Conservation (phyloP, 2,797 vertebrate genomes). For the Dallia pectoralis region DNA sequence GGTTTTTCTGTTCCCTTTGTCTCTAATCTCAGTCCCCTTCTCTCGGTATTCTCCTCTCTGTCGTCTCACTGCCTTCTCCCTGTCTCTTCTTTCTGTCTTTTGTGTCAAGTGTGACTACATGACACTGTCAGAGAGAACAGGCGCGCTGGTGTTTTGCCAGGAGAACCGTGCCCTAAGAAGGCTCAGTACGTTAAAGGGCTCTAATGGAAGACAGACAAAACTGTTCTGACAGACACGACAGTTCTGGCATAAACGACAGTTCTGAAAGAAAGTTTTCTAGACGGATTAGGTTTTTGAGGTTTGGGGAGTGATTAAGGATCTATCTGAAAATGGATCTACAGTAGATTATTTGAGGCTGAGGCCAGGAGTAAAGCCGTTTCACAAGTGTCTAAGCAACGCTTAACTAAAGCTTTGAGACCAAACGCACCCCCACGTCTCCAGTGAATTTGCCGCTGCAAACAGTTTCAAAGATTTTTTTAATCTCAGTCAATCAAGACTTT, state of each 20-base stretch:
- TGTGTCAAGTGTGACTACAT: constrained; percentile 60
- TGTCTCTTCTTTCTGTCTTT: neutral
- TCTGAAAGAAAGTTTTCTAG: neutral
- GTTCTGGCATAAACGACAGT: constrained; percentile 36
- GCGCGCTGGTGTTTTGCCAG: neutral
- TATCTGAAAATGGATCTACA: constrained; percentile 20
- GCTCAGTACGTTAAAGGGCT: constrained; percentile 11
- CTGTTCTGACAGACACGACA: constrained; percentile 40
- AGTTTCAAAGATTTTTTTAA: constrained; percentile 46
- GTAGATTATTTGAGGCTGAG: constrained; percentile 23
- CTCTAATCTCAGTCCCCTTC: too few relatives aligned
- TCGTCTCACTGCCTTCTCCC: constrained; percentile 35
- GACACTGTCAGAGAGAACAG: constrained; percentile 47
- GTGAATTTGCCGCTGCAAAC: constrained; percentile 54
- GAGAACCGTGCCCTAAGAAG: too few relatives aligned
- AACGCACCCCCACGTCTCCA: constrained; percentile 31
- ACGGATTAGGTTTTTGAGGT: constrained; percentile 5
- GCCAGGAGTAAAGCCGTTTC: constrained; percentile 2
- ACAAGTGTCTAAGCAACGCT: constrained; percentile 4
- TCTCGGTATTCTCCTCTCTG: constrained; percentile 11
- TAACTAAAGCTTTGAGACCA: constrained; percentile 30
- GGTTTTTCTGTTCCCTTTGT: too few relatives aligned
- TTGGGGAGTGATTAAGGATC: neutral
- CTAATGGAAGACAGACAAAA: constrained; percentile 44
- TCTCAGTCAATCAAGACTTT: constrained; percentile 53